phyloP scores from a whole-genome alignment of 2,888 invertebrate species.

The Agrochola macilenta region DNA sequence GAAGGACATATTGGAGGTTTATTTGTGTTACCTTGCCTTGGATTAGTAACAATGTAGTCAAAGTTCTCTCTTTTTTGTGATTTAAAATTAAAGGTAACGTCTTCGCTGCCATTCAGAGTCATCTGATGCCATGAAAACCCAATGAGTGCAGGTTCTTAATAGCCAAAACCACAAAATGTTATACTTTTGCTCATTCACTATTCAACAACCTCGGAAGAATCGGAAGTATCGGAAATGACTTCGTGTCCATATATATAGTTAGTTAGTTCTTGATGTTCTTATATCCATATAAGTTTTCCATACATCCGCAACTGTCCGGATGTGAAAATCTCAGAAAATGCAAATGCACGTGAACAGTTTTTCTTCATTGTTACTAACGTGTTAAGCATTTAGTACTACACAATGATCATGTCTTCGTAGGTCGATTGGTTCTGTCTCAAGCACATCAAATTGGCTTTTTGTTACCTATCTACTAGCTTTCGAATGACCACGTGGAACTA shows the following conservation, averaged over 20 bases:
- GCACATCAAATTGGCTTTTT: conserved; percentile 39
- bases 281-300: background rate
- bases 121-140: background rate
- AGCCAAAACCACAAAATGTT: background rate
- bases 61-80: background rate
- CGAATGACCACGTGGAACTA: conserved; percentile 37
- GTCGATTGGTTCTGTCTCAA: conserved; percentile 32
- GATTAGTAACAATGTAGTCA: background rate
- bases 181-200: background rate
- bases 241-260: too few relatives aligned
- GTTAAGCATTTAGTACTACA: background rate
- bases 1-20: background rate
- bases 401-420: background rate
- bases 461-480: conserved; percentile 35
- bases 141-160: background rate
- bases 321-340: conserved; percentile 12
- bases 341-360: background rate
- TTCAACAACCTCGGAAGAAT: background rate
- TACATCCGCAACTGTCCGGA: background rate
- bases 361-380: background rate
- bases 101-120: background rate
- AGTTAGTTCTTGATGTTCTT: background rate
- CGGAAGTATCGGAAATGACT: too few relatives aligned
- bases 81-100: background rate
- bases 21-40: background rate